Conservation (phyloP, 2,888 invertebrate genomes). For the Mechanitis mazaeus region DNA sequence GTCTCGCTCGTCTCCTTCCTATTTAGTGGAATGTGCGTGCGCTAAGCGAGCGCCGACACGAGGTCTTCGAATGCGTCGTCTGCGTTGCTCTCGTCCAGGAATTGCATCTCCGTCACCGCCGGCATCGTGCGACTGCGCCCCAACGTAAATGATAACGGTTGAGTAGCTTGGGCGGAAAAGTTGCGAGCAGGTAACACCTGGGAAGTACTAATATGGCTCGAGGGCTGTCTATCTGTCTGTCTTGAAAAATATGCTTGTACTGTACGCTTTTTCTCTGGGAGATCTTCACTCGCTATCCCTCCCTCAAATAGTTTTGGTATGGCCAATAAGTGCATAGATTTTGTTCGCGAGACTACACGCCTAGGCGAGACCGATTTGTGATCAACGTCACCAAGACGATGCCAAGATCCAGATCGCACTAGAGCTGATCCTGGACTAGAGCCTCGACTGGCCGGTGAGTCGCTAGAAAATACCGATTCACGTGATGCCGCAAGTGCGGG, state of each 20-base stretch:
- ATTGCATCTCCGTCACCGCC: conserved; percentile 79
- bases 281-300: conserved; percentile 80
- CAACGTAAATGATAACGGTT: conserved; percentile 73
- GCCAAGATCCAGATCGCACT: conserved; percentile 89
- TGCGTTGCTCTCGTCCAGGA: conserved; percentile 87
- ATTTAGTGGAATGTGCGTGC: conserved; percentile 66
- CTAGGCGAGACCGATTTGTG: conserved; percentile 63
- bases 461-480: conserved; percentile 54
- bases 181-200: conserved; percentile 31
- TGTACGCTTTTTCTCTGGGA: conserved; percentile 82
- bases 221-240: conserved; percentile 26
- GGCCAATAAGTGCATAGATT: conserved; percentile 84
- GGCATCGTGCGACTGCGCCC: conserved; percentile 87
- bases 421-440: conserved; percentile 46
- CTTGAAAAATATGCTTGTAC: conserved; percentile 84
- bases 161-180: conserved; percentile 44
- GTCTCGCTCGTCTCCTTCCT: conserved; percentile 68
- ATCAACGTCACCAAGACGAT: conserved; percentile 77
- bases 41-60: conserved; percentile 78
- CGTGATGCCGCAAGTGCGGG: conserved; percentile 71
- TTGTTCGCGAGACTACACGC: conserved; percentile 75
- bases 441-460: conserved; percentile 47
- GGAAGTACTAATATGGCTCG: conserved; percentile 29
- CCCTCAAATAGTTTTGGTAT: conserved; percentile 90
- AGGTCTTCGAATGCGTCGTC: conserved; percentile 93